Evolutionary conservation across 2,888 invertebrate species (phyloP), one percentile per base, ranked within the genome.

Genomic region (Drosophila acutilabella): DNA sequence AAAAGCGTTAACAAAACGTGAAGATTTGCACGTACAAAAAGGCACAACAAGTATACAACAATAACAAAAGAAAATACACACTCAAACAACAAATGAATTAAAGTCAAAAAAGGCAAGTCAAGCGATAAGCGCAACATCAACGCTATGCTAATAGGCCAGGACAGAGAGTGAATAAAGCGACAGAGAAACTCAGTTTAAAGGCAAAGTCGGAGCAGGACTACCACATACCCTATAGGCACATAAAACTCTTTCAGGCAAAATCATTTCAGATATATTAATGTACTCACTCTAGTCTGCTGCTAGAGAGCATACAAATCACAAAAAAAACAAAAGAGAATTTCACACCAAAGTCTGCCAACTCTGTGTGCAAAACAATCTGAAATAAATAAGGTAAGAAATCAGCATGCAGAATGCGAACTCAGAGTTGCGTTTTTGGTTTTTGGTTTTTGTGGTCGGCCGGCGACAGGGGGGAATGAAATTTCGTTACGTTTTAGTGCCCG

Each of bases 331-430:
- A 13, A 65, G 40, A 53, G 20, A 58, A 58, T 60, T 52, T 58
- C 45, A 41, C 47, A 59, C 26, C 33, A 56, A 48, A 62, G 78
- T 81, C 69, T 68, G 56, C 44, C 65, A 78, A 72, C 69, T 64
- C 54, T 48, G 52, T 52, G 74, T 6, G 45, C 66, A 74, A 66
- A 67, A 71, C 73, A 71, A 78, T 71, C 64, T 66, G 67, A 47
- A 81, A 84, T 77, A 81, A 81, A 81, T 84, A 81, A 81, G 85
- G 80, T 79, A 71, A 71, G 74, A 79, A 77, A 78, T 78, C 78
- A 77, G 67, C 67, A 79, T 73, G 69, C 73, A 76, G 64, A 77
- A 61, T 11, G 59, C 64, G 62, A 58, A 59, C 68, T 40, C 51
- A 6, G 56, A 47, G 33, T 16, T 64, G 33, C 33, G 40, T 41